Conservation (phyloP, 30 jellyfish, hydroid and myxozoan species). For the Chrysaora quinquecirrha region DNA sequence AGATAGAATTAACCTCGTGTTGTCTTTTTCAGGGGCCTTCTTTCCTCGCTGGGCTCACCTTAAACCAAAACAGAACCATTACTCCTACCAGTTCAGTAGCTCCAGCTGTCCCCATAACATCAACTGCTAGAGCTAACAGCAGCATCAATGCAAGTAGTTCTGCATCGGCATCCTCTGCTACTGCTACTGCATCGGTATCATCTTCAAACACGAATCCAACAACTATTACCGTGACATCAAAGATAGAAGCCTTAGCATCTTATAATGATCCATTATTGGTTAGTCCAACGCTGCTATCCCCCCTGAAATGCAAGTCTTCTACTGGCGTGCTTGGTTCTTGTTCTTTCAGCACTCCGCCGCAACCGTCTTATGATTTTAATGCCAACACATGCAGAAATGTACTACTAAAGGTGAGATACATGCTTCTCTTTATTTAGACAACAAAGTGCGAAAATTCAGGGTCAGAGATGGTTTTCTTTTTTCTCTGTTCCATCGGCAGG, state of each 20-base stretch:
- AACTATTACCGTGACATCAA: constrained; percentile 20
- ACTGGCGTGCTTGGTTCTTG: constrained; percentile 77
- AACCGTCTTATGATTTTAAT: constrained; percentile 70
- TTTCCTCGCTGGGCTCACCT: constrained; percentile 41
- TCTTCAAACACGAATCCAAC: constrained; percentile 21
- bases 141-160: constrained; percentile 17
- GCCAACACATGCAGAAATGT: constrained; percentile 73
- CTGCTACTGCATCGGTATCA: neutral
- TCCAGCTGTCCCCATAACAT: constrained; percentile 5
- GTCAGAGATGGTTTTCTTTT: no score
- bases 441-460: no score
- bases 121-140: neutral
- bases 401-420: constrained; percentile 58
- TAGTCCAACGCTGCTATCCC: constrained; percentile 58
- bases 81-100: constrained; percentile 39
- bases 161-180: constrained; percentile 19
- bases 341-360: constrained; percentile 63
- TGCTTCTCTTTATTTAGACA: neutral
- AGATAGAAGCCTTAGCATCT: constrained; percentile 11
- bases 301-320: constrained; percentile 63
- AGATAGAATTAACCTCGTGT: no score
- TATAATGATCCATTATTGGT: constrained; percentile 62
- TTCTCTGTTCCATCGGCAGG: no score
- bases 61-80: constrained; percentile 34
- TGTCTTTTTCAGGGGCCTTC: constrained; percentile 73